These are phyloP conservation scores for Cyclopterus lumpus DNA, from an alignment of 2,797 vertebrate species.

Conservation along the genomic window DNA sequence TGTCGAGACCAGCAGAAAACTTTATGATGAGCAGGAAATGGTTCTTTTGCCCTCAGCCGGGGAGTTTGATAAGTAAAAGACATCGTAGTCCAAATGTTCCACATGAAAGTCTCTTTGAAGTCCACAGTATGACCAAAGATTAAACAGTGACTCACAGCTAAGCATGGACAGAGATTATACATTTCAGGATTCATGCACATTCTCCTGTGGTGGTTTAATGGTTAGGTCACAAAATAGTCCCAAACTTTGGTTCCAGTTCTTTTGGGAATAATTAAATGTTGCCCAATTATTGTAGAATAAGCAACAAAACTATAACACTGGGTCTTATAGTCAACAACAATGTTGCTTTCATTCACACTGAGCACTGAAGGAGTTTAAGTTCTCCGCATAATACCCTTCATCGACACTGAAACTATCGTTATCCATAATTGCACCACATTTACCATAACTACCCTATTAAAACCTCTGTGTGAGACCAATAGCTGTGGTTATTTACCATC, in stretches of 20 bases:
- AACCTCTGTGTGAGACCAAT: constrained; percentile 53
- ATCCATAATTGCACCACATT: constrained; percentile 62
- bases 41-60: constrained; percentile 21
- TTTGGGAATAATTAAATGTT: constrained; percentile 26
- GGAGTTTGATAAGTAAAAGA: constrained; percentile 24
- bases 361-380: constrained; percentile 19
- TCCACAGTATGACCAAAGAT: constrained; percentile 33
- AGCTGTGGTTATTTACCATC: constrained; percentile 50
- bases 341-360: constrained; percentile 29
- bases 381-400: constrained; percentile 41
- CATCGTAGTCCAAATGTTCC: constrained; percentile 19
- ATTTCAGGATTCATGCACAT: constrained; percentile 48
- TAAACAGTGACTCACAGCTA: constrained; percentile 23
- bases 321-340: constrained; percentile 29
- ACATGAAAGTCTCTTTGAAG: constrained; percentile 59
- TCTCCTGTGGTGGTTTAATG: constrained; percentile 2
- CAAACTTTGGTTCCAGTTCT: constrained; percentile 3
- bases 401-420: constrained; percentile 45
- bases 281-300: background rate
- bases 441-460: constrained; percentile 58
- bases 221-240: constrained; percentile 20
- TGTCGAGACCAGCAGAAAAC: constrained; percentile 42
- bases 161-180: constrained; percentile 25
- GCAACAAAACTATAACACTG: constrained; percentile 12
- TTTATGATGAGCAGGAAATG: constrained; percentile 45